Base-by-base conservation (phyloP, 2,797 vertebrate species). In the Tokudaia muenninki region DNA sequence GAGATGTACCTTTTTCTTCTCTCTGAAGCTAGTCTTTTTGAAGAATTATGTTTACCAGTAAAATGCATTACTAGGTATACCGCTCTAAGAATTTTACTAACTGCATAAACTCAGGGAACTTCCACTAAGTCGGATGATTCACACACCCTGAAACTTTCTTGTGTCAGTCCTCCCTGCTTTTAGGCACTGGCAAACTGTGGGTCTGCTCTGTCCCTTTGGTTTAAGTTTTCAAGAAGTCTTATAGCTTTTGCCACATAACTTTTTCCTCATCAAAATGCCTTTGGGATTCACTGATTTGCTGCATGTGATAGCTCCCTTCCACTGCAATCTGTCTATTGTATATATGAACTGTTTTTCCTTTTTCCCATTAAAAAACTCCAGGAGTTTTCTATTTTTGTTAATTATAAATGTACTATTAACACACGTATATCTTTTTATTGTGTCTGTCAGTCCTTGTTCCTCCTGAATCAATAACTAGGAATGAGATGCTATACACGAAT, bases 211-310 rank as follows among this genome's bases (percentile, higher is more conserved):
- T 81, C 26, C 55, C 24, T 78, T 61, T 86, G 50, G 34, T 78
- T 94, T 65, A 94, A 70, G 44, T 91, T 87, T 92, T 92, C 44
- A 91, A 92, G 29, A 94, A 90, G 10, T 84, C 24, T 82, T 67
- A 65, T 21, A 92, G 75, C 17, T 26, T 83, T 83, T 92, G 31
- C 74, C n/a, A 88, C 47, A 4, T 61, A 81, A 87, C 17, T 61
- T 94, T 93, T 65, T 44, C 59, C 65, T 88, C 11, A 84, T 67
- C 34, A 86, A 93, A 94, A 80, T 93, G 13, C 29, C 22, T 83
- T 63, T 87, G 31, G 67, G 34, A 87, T 82, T 89, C 29, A 89
- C 37, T 31, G 83, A 47, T 87, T 44, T 87, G 37, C 55, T 91
- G 2, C 29, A 50, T 26, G 0, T 77, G 44, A 67, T 37, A 93